Evolutionary conservation across 2,888 invertebrate genomes (phyloP), one percentile per base, ranked within the genome.

Genomic region (Eilema caniola): DNA sequence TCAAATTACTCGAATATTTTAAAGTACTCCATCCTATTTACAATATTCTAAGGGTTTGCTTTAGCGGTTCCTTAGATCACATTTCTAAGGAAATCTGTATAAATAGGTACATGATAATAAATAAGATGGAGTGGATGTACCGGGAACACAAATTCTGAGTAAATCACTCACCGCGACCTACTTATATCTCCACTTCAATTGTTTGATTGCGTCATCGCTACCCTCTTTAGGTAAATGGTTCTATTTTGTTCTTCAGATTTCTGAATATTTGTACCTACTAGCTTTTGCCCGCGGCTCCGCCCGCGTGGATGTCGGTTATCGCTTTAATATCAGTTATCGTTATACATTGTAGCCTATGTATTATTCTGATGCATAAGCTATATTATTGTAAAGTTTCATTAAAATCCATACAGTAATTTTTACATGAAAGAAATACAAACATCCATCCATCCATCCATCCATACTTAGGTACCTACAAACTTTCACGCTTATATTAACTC

Each of bases 101-200:
- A 81, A 74, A 82, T 81, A n/a, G n/a, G n/a, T n/a, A 81, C 69
- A 76, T 78, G 76, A 82, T 75, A 78, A 75, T 74, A 81, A 81
- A 78, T 78, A 82, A 78, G 75, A 82, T 75, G 70, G 76, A 80
- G 69, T 79, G 66, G 73, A 75, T 73, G 69, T 79, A 79, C 79
- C 69, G 76, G 66, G 73, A 71, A 72, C 76, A 71, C 73, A 75
- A 65, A 65, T 68, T 53, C n/a, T 20, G 63, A 68, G 71, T 81
- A 81, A 82, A 82, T 82, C 78, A 81, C 78, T 81, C 79, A 66
- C 62, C 31, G 66, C 70, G 76, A 75, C 81, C 82, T 72, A 81
- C 69, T 81, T 82, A 74, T 71, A 71, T 80, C 75, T 78, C 68
- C 24, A 72, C 71, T 62, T 63, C 66, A 31, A 74, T 71, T 69